These are phyloP conservation scores for Pheosia tremula DNA, from an alignment of 2,888 invertebrate species.

Conservation along the genomic window DNA sequence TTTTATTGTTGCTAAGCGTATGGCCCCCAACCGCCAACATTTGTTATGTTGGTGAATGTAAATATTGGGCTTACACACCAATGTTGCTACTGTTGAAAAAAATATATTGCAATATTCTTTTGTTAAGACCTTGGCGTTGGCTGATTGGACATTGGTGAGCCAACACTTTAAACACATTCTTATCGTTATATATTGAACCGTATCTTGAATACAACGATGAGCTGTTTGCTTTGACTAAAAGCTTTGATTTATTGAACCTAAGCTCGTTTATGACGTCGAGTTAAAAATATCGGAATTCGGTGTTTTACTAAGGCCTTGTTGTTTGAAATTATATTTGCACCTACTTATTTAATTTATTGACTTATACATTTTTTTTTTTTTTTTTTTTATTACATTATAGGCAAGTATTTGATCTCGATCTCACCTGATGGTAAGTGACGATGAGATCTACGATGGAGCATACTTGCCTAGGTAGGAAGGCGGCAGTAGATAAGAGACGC, in stretches of 20 bases:
- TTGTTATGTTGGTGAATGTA: background rate
- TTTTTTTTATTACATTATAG: too few relatives aligned
- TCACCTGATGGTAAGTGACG: too few relatives aligned
- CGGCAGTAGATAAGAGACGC: too few relatives aligned
- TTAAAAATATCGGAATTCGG: background rate
- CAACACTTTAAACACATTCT: background rate
- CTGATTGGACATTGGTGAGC: background rate
- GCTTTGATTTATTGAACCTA: conserved; percentile 4
- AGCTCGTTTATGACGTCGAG: background rate
- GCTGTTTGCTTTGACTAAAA: conserved; percentile 5
- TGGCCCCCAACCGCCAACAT: background rate
- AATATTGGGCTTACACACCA: too few relatives aligned
- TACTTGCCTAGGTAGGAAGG: too few relatives aligned
- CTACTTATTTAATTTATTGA: background rate
- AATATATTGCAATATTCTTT: too few relatives aligned
- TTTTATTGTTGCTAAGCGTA: background rate
- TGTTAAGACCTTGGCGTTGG: too few relatives aligned
- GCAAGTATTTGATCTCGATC: too few relatives aligned
- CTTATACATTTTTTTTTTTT: background rate
- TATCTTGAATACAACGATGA: background rate
- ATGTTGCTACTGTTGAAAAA: too few relatives aligned
- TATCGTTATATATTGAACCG: background rate
- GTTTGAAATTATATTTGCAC: background rate
- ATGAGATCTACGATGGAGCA: too few relatives aligned
- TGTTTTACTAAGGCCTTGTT: background rate